phyloP scores from a whole-genome alignment of 2,797 vertebrate species.

The Gastrophryne carolinensis region DNA sequence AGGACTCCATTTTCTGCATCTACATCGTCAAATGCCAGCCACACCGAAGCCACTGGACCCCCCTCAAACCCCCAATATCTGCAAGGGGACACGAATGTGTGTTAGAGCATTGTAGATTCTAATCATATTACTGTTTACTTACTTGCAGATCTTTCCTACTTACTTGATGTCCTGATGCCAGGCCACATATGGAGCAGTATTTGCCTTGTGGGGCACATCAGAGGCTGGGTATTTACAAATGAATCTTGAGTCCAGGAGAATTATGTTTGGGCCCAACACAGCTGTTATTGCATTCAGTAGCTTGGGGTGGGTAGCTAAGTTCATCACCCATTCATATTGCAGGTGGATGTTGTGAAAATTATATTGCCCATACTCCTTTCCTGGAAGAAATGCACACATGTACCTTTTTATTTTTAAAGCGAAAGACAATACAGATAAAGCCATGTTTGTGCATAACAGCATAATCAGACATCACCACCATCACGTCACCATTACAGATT shows the following conservation, averaged over 20 bases:
- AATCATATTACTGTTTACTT: neutral
- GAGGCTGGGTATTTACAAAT: constrained; percentile 77
- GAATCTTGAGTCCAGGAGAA: constrained; percentile 78
- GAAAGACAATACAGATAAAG: too few species aligned
- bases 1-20: constrained; percentile 73
- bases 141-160: neutral
- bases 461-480: neutral
- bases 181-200: constrained; percentile 70
- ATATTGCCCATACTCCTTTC: constrained; percentile 72
- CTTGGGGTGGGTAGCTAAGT: constrained; percentile 65
- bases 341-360: constrained; percentile 77
- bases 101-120: neutral
- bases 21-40: constrained; percentile 77
- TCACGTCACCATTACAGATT: too few species aligned
- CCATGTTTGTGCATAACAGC: neutral
- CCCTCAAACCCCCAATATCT: constrained; percentile 80
- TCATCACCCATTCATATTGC: constrained; percentile 70
- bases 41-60: constrained; percentile 74
- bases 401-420: too few species aligned
- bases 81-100: neutral
- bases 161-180: constrained; percentile 83
- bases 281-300: constrained; percentile 63
- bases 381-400: too few species aligned
- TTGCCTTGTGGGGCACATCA: constrained; percentile 39
- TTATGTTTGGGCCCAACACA: constrained; percentile 69